Conservation (phyloP, 2,113 vertebrate species). For the Manacus vitellinus region DNA sequence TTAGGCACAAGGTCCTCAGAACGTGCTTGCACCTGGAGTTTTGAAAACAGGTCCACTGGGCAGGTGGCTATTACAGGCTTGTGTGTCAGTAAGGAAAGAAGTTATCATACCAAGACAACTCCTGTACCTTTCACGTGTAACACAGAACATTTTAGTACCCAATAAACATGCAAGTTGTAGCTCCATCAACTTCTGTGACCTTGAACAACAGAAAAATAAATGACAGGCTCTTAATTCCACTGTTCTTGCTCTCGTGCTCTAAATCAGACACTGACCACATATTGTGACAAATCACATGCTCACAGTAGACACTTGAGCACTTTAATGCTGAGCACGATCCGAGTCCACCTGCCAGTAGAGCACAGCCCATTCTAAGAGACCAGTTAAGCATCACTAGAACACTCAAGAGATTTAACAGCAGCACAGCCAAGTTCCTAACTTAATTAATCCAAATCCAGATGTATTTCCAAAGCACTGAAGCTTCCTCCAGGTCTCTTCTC, state of each 20-base stretch:
- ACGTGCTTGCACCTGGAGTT: not conserved
- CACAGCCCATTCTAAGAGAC: not conserved
- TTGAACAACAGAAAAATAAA: not conserved
- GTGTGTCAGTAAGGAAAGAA: not conserved
- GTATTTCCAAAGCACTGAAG: not conserved
- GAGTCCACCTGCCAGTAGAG: not conserved
- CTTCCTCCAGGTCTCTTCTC: not conserved
- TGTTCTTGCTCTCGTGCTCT: not conserved
- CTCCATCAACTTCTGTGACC: not conserved
- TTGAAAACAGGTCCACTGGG: not conserved
- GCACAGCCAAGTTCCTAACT: not conserved
- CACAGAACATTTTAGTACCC: not conserved
- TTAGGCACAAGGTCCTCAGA: not conserved
- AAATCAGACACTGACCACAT: not conserved
- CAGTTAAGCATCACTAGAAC: not conserved
- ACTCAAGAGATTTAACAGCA: not conserved
- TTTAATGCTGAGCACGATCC: rapidly evolving
- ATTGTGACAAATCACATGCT: not conserved
- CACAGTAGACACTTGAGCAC: not conserved
- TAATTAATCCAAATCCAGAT: not conserved
- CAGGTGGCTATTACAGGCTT: not conserved
- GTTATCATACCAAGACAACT: not conserved
- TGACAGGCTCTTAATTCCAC: not conserved
- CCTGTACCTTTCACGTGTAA: not conserved
- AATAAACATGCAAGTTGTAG: not conserved